These are phyloP conservation scores for Dendrolimus punctatus DNA, from an alignment of 1,140 invertebrate species.

Conservation along the genomic window DNA sequence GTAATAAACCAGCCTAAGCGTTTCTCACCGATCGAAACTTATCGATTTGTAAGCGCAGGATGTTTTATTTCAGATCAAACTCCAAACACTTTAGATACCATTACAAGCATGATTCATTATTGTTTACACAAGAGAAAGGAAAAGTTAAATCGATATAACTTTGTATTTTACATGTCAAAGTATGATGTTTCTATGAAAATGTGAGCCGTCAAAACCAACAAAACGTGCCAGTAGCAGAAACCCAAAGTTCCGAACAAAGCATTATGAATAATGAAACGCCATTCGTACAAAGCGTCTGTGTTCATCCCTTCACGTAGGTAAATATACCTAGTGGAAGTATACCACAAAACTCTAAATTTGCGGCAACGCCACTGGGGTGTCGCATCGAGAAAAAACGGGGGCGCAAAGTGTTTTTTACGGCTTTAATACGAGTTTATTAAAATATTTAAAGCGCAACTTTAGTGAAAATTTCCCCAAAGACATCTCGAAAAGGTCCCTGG, in stretches of 20 bases:
- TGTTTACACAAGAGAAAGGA: no score
- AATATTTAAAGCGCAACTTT: slow-evolving; percentile 69
- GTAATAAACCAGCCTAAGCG: no score
- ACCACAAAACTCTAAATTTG: slow-evolving; percentile 39
- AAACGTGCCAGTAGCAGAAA: slow-evolving; percentile 42
- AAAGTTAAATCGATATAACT: no score
- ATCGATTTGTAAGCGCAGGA: no score
- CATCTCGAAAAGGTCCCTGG: slow-evolving; percentile 44
- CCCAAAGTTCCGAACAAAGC: slow-evolving; percentile 52
- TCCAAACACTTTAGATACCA: no score
- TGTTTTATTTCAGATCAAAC: no score
- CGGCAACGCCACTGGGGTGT: slow-evolving; percentile 29
- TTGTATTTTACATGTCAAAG: not conserved
- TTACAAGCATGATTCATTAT: no score
- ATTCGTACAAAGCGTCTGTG: slow-evolving; percentile 34
- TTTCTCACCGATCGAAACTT: no score
- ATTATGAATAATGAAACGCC: slow-evolving; percentile 64
- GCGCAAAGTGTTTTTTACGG: slow-evolving; percentile 65
- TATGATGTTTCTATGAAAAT: slow-evolving; percentile 12
- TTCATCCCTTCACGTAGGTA: slow-evolving; percentile 18
- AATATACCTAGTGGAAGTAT: slow-evolving; percentile 17
- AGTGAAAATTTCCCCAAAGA: slow-evolving; percentile 63
- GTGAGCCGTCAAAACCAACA: slow-evolving; percentile 45
- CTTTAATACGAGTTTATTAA: slow-evolving; percentile 69
- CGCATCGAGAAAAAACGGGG: slow-evolving; percentile 44